Percentiles rank a stretch among this genome's conserved stretches.
Evolutionary conservation across 1,140 invertebrate genomes (phyloP).

Genomic region (Zaprionus kolodkinae): DNA sequence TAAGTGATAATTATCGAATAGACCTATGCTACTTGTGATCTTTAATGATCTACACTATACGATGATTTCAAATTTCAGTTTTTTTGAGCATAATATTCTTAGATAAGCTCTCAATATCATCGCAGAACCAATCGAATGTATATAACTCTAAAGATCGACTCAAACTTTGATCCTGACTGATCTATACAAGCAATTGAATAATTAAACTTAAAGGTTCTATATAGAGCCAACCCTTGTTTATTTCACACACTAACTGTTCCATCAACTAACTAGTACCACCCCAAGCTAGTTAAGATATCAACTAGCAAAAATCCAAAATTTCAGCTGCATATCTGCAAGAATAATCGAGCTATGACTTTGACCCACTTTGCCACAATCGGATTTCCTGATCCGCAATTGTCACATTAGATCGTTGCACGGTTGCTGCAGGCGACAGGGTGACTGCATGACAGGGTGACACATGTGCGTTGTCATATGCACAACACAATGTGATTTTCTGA

Average conservation of each 20-base stretch:
- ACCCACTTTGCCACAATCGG: background rate
- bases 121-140: too few relatives aligned
- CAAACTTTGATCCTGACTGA: too few relatives aligned
- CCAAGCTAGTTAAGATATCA: background rate
- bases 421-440: background rate
- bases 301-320: background rate
- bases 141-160: too few relatives aligned
- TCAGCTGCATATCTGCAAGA: background rate
- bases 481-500: constrained; percentile 32
- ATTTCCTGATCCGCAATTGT: constrained; percentile 17
- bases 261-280: background rate
- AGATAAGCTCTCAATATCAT: too few relatives aligned
- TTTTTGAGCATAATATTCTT: too few relatives aligned
- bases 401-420: constrained; percentile 5
- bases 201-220: too few relatives aligned
- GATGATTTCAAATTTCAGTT: too few relatives aligned
- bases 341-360: background rate
- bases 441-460: background rate
- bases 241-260: background rate
- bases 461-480: constrained; percentile 24
- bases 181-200: too few relatives aligned
- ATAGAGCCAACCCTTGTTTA: too few relatives aligned
- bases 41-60: too few relatives aligned
- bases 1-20: too few relatives aligned
- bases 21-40: too few relatives aligned